Conservation (phyloP, 2,888 invertebrate species). For the Microplitis deprimator region DNA sequence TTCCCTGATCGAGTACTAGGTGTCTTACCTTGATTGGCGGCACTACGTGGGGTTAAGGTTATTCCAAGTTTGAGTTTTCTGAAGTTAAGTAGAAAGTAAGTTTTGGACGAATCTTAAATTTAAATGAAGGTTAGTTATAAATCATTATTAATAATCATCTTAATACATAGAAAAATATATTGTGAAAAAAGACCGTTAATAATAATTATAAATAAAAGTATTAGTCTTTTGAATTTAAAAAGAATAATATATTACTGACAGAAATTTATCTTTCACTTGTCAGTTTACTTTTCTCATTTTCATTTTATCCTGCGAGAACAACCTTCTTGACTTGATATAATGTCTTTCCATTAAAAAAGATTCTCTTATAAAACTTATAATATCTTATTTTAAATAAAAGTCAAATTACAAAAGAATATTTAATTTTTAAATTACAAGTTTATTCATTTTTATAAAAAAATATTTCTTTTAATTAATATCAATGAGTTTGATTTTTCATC, state of each 20-base stretch:
- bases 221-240: background rate
- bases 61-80: background rate
- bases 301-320: constrained; percentile 2
- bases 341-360: background rate
- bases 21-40: no score
- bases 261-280: constrained; percentile 16
- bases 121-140: background rate
- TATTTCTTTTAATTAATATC: background rate
- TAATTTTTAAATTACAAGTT: background rate
- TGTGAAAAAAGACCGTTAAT: background rate
- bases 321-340: constrained; percentile 7
- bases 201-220: constrained; percentile 1
- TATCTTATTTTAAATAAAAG: background rate
- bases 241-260: background rate
- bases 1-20: no score
- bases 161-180: no score
- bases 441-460: background rate
- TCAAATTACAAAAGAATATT: background rate
- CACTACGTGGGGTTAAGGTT: no score
- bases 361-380: background rate
- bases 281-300: constrained; percentile 3
- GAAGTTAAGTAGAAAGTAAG: background rate
- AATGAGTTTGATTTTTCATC: background rate
- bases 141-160: background rate
- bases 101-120: background rate